Conservation (phyloP, 2,888 invertebrate genomes). For the Idaea straminata region DNA sequence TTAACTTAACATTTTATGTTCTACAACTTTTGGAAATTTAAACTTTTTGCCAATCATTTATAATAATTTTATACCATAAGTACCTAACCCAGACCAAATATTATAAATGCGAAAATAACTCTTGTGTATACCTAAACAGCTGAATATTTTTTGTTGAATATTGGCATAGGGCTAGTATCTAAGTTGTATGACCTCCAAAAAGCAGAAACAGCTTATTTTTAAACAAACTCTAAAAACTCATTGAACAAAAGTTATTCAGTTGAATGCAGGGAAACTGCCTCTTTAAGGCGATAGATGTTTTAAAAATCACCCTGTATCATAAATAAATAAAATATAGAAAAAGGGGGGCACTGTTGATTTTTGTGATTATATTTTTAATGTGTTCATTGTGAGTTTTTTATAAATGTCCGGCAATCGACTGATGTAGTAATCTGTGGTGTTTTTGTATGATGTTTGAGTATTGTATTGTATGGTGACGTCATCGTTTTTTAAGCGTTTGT, state of each 20-base stretch:
- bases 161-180: no score
- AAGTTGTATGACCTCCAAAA: no score
- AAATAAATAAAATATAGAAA: not conserved
- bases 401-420: slow-evolving; percentile 16
- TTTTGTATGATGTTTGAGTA: not conserved
- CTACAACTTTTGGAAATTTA: not conserved
- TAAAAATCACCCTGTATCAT: not conserved
- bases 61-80: not conserved
- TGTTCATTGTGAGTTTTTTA: slow-evolving; percentile 23
- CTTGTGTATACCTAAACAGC: no score
- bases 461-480: slow-evolving; percentile 4
- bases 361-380: slow-evolving; percentile 27
- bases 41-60: not conserved
- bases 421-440: slow-evolving; percentile 7
- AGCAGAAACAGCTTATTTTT: no score
- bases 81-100: no score
- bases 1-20: no score
- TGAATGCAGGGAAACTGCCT: not conserved
- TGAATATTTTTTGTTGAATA: no score
- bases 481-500: slow-evolving; percentile 2
- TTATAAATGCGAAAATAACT: no score
- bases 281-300: not conserved
- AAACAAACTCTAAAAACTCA: not conserved
- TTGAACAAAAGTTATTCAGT: not conserved
- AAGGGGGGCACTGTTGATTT: slow-evolving; percentile 46